Evolutionary conservation across 1,140 invertebrate genomes (phyloP).

Genomic region (Pseudobourletiella spinata): DNA sequence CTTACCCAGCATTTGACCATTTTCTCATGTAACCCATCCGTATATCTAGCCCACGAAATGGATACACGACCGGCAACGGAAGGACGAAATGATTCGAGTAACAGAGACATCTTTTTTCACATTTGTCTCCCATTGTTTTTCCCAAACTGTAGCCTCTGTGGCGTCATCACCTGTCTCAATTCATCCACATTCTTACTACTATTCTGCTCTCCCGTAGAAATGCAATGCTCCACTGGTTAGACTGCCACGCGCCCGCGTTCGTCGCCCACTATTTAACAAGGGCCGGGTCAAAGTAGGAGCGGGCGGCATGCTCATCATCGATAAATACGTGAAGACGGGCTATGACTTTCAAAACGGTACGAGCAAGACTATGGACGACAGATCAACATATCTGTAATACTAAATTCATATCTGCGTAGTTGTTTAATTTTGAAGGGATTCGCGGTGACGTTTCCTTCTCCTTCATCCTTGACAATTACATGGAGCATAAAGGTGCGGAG

Average conservation of each 20-base stretch:
- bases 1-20: background rate
- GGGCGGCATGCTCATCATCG: slow-evolving; percentile 6
- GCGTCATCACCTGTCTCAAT: too few relatives aligned
- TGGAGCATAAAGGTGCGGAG: background rate
- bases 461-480: slow-evolving; percentile 8
- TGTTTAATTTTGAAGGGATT: slow-evolving; percentile 3
- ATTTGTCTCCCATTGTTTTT: too few relatives aligned
- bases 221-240: slow-evolving; percentile 21
- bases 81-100: slow-evolving; percentile 12
- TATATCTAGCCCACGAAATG: slow-evolving; percentile 16
- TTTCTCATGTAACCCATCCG: background rate
- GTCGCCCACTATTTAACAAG: slow-evolving; percentile 6
- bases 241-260: slow-evolving; percentile 3
- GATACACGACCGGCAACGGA: slow-evolving; percentile 2
- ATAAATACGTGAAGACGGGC: slow-evolving; percentile 13
- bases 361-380: too few relatives aligned
- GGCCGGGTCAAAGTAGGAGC: slow-evolving; percentile 13
- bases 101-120: too few relatives aligned
- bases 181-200: background rate
- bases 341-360: slow-evolving; percentile 22
- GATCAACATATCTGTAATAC: too few relatives aligned
- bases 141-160: too few relatives aligned
- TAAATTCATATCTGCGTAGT: too few relatives aligned
- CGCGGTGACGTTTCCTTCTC: slow-evolving; percentile 7
- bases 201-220: slow-evolving; percentile 17